Percentiles rank a stretch among this genome's conserved stretches.
Evolutionary conservation across 2,888 invertebrate genomes (phyloP).

Genomic region (Polietes domitor): DNA sequence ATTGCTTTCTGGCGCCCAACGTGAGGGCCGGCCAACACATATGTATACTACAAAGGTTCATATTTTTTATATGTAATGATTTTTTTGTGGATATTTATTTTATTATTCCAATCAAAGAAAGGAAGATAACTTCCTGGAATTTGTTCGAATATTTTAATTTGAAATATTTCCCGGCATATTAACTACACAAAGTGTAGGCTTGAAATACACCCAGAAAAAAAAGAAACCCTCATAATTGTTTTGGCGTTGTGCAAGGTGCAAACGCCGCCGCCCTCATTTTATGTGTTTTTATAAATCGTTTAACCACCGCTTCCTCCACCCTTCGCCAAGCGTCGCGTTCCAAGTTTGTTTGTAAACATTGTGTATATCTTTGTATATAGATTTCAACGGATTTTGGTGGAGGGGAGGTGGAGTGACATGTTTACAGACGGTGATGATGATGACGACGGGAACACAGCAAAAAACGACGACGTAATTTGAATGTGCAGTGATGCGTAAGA

Average conservation of each 20-base stretch:
- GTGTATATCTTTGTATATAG: slow-evolving; percentile 52
- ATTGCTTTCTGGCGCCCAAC: too few species aligned
- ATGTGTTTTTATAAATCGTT: too few species aligned
- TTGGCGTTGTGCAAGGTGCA: slow-evolving; percentile 22
- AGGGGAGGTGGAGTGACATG: too few species aligned
- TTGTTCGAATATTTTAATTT: too few species aligned
- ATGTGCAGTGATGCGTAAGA: slow-evolving; percentile 67
- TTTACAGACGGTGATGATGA: neutral
- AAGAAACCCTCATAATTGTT: slow-evolving; percentile 20
- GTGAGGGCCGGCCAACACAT: too few species aligned
- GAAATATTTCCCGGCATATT: too few species aligned
- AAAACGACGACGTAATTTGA: slow-evolving; percentile 45
- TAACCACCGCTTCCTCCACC: neutral
- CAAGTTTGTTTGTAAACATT: slow-evolving; percentile 64
- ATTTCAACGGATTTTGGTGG: neutral
- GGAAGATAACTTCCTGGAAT: too few species aligned
- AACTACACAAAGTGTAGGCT: too few species aligned
- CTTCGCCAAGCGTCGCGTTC: neutral
- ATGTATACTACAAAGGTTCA: too few species aligned
- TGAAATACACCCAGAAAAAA: neutral
- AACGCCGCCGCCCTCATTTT: neutral
- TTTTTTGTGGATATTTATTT: too few species aligned
- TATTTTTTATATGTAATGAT: too few species aligned
- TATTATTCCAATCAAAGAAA: too few species aligned
- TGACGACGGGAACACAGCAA: neutral